These are phyloP conservation scores for Hyles vespertilio DNA, from an alignment of 1,140 invertebrate genomes.

Conservation along the genomic window DNA sequence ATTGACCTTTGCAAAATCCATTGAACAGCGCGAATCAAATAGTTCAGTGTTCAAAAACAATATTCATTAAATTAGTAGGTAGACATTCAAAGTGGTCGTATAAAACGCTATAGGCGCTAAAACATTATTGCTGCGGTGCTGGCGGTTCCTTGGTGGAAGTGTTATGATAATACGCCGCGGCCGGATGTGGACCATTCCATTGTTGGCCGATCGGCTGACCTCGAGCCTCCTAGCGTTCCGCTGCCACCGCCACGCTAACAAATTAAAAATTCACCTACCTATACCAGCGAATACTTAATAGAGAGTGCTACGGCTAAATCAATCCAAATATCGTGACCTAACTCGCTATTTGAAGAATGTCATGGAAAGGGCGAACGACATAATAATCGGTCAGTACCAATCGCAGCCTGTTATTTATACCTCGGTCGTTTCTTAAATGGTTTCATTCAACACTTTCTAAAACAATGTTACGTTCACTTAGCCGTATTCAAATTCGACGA, in stretches of 20 bases:
- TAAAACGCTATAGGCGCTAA: conserved; percentile 35
- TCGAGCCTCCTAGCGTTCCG: conserved; percentile 35
- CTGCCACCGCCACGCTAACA: conserved; percentile 28
- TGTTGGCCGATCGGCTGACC: conserved; percentile 63
- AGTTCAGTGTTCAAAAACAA: conserved; percentile 8
- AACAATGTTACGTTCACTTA: conserved; percentile 40
- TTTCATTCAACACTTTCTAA: conserved; percentile 43
- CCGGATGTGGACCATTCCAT: conserved; percentile 72
- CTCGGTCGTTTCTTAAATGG: conserved; percentile 27
- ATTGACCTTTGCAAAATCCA: not conserved
- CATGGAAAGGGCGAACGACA: conserved; percentile 37
- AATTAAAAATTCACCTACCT: conserved; percentile 7
- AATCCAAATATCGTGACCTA: conserved; percentile 33
- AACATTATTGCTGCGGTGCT: conserved; percentile 24
- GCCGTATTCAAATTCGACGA: conserved; percentile 40
- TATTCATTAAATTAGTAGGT: conserved; percentile 11
- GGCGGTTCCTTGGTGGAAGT: conserved; percentile 55
- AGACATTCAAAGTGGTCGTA: conserved; percentile 35
- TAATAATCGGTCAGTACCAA: conserved; percentile 29
- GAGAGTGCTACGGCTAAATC: not conserved
- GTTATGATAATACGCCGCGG: conserved; percentile 63
- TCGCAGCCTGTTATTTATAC: conserved; percentile 22
- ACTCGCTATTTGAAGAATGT: conserved; percentile 32
- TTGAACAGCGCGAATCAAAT: not conserved
- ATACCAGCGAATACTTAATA: conserved; percentile 8